Base-by-base conservation (phyloP, 1,140 invertebrate species). In the silkworm (Bombyx mori) region DNA sequence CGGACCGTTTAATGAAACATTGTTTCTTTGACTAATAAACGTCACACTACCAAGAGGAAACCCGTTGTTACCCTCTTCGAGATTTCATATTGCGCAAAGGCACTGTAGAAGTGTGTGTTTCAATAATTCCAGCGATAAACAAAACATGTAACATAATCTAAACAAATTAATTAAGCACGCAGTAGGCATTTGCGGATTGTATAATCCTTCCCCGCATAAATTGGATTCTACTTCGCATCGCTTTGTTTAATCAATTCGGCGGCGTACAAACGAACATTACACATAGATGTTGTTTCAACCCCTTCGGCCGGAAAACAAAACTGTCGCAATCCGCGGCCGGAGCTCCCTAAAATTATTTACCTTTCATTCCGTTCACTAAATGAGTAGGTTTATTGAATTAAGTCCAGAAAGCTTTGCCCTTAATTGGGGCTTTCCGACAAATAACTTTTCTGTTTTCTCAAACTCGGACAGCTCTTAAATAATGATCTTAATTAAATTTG, bases 341-440 rank as follows among this genome's bases (percentile, higher is more conserved):
- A 52, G 46, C 49, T 63, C 72, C 77, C 79, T 82, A 80, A 85
- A 82, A 85, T 84, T 86, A 86, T 86, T 82, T 86, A 86, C 81
- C 79, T 84, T 84, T 83, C 75, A 80, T 86, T 84, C 71, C 73
- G 77, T 75, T 82, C 78, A 80, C 78, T 86, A 82, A 86, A 86
- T 84, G 83, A 86, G 83, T 84, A 86, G 81, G 78, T 86, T 86
- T 86, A 86, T 86, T 84, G 83, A 81, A 86, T 86, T 84, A 86
- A 80, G 81, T 82, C 75, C 79, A 86, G 77, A 84, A 83, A 82
- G 83, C 81, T 83, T 86, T 76, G 77, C 77, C 83, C 83, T 84
- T 86, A 86, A 84, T 84, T 86, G 79, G 81, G 75, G 82, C 79
- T 84, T 80, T 80, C 79, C 78, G 68, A 77, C 79, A 82, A 84